Evolutionary conservation across 2,797 vertebrate species (phyloP).

Genomic region (Simalia tracyae): DNA sequence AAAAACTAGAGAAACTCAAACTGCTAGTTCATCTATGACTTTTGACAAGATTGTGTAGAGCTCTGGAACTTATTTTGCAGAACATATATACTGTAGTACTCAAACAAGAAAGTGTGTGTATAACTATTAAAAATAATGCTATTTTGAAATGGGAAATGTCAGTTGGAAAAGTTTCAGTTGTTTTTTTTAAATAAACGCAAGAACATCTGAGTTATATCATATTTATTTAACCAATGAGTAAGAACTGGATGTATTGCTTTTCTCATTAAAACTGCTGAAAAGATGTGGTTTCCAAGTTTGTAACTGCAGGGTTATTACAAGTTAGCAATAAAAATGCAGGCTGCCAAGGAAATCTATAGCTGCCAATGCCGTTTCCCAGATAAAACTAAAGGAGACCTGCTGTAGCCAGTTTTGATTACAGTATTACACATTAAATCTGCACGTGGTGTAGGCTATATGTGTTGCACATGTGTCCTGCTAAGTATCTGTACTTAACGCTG

Average conservation of each 20-base stretch:
- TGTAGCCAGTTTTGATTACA: constrained; percentile 2
- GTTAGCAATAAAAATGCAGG: constrained; percentile 26
- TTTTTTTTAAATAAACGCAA: background rate
- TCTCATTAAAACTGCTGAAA: constrained; percentile 37
- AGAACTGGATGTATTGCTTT: constrained; percentile 12
- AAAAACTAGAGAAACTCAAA: constrained; percentile 9
- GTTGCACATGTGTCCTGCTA: background rate
- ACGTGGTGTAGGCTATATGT: background rate
- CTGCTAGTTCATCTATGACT: background rate
- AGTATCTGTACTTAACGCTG: background rate
- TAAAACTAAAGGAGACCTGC: constrained; percentile 1
- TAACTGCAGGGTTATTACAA: constrained; percentile 29
- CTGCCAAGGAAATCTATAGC: constrained; percentile 11
- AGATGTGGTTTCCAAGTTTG: constrained; percentile 24
- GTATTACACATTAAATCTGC: background rate
- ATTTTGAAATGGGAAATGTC: background rate
- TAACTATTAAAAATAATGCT: background rate
- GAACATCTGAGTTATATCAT: background rate
- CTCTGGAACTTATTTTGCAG: constrained; percentile 18
- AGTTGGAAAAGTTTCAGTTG: constrained; percentile 2
- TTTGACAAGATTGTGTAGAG: background rate
- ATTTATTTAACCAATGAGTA: background rate
- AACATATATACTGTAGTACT: background rate
- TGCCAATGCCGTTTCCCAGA: background rate
- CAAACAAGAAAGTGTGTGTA: constrained; percentile 1